phyloP scores from a whole-genome alignment of 2,113 vertebrate species.

The Sceloporus undulatus region DNA sequence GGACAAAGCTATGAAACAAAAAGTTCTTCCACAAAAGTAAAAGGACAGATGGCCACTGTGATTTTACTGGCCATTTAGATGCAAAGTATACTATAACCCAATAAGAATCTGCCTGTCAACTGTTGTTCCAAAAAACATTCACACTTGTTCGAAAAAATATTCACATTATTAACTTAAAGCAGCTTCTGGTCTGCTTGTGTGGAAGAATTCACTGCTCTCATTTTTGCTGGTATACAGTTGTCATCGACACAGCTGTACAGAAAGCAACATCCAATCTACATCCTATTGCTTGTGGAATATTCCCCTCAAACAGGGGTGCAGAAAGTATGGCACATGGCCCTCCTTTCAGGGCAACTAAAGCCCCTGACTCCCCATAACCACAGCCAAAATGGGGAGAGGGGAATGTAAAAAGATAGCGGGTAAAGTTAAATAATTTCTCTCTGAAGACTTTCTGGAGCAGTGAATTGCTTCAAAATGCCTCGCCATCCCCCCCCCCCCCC shows the following conservation, averaged over 20 bases:
- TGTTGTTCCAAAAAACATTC: neutral
- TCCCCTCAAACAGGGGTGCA: neutral
- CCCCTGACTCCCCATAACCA: no score
- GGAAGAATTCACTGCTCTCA: neutral
- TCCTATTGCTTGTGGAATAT: neutral
- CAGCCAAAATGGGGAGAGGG: neutral
- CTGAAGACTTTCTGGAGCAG: no score
- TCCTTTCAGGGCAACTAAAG: neutral
- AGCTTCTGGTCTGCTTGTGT: neutral
- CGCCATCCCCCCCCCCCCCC: no score
- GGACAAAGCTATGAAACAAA: neutral
- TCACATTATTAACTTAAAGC: neutral
- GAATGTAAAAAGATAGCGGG: neutral
- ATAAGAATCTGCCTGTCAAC: neutral
- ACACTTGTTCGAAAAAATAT: no score
- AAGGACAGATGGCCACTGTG: no score
- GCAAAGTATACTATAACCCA: neutral
- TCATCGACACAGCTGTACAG: neutral
- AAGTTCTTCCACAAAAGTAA: neutral
- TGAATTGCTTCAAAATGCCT: no score
- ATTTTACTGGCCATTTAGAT: slow-evolving; percentile 6
- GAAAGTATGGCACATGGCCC: no score
- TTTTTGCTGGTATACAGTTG: neutral
- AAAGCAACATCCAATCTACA: neutral
- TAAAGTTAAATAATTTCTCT: neutral